Percentiles rank a stretch among this genome's conserved stretches.
phyloP scores from a whole-genome alignment of 2,797 vertebrate species.

The Carcharodon carcharias region DNA sequence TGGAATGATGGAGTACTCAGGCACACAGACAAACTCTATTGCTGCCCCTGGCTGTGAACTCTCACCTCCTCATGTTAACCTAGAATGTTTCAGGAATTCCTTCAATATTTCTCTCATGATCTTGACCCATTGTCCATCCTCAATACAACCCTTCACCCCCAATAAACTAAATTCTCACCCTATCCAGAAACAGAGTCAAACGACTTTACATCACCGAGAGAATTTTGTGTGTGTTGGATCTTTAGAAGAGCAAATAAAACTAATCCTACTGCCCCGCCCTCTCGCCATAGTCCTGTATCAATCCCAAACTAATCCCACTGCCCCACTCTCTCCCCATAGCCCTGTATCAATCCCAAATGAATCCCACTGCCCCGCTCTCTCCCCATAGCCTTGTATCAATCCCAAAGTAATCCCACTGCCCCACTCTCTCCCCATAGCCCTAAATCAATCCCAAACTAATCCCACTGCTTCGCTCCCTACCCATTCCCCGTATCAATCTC shows the following conservation, averaged over 20 bases:
- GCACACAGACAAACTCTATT: neutral
- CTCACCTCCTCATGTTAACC: neutral
- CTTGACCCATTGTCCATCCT: neutral
- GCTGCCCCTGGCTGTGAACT: neutral
- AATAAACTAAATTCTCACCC: neutral
- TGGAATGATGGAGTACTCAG: neutral
- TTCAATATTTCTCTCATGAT: neutral
- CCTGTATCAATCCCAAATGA: too few species aligned
- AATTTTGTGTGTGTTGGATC: neutral
- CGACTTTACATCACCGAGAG: neutral
- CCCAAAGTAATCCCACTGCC: neutral
- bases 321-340: too few species aligned
- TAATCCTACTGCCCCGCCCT: neutral
- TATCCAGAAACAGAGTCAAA: neutral
- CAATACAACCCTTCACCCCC: neutral
- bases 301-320: neutral
- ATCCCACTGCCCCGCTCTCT: too few species aligned
- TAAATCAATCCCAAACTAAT: too few species aligned
- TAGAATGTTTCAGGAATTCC: neutral
- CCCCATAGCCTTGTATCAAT: neutral
- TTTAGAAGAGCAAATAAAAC: neutral
- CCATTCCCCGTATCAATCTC: too few species aligned
- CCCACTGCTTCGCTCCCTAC: too few species aligned
- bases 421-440: too few species aligned
- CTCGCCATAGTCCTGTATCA: neutral